Conservation (phyloP, 2,113 vertebrate genomes). For the Campylorhamphus procurvoides region DNA sequence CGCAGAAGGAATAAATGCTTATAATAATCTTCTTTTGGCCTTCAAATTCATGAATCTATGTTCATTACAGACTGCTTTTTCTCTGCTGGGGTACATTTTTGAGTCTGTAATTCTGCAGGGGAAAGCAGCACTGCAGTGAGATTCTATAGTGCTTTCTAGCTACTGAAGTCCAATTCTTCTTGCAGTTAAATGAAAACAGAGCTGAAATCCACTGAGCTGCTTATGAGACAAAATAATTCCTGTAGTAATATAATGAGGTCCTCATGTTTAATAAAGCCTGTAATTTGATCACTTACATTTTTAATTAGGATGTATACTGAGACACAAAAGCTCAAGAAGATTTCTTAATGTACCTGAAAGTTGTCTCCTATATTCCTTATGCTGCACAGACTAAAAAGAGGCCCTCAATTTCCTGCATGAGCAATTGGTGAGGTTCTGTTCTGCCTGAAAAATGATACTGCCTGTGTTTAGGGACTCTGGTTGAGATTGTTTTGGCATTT, state of each 20-base stretch:
- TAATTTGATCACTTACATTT: not conserved
- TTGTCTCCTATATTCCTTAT: not conserved
- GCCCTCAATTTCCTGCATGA: not conserved
- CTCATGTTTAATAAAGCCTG: not conserved
- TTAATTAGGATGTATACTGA: not conserved
- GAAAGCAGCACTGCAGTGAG: not conserved
- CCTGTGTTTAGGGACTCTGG: not conserved
- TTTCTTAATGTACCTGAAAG: not conserved
- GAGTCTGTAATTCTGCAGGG: not conserved
- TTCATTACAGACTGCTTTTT: not conserved
- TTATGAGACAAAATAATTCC: not conserved
- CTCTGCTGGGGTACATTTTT: not conserved
- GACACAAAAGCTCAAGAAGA: not conserved
- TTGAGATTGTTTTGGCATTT: not conserved
- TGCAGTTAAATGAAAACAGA: not conserved
- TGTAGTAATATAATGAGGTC: not conserved
- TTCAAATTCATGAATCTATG: not conserved
- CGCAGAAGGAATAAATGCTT: slow-evolving; percentile 1
- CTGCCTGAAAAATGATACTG: not conserved
- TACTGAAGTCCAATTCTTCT: not conserved
- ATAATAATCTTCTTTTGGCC: not conserved
- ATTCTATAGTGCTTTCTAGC: not conserved
- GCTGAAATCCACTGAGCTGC: not conserved
- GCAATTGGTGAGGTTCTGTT: not conserved
- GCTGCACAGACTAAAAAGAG: not conserved